Evolutionary conservation across 2,113 vertebrate species (phyloP), one percentile per base, ranked within the genome.

Genomic region (Leptocoma aspasia): DNA sequence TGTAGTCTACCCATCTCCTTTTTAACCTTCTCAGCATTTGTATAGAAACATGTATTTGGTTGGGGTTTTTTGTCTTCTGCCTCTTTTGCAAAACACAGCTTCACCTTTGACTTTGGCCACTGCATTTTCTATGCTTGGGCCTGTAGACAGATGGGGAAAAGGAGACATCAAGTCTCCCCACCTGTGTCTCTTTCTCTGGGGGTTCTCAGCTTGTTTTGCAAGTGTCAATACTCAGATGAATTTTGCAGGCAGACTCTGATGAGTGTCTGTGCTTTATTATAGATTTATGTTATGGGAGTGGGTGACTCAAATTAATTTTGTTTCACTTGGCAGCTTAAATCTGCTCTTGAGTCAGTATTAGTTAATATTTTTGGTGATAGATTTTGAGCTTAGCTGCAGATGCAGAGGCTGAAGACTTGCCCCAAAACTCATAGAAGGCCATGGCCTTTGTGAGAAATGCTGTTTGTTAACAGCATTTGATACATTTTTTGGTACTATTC

Each of bases 131-230:
- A 3, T 27, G 7, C 11, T 50, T 68, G 22, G 39, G 49, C 27
- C 33, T 79, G 28, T 2, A 30, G 41, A 22, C 11, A 47, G 35
- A 7, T 0, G 0, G 24, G 19, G 18, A 44, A 49, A 63, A 59
- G 52, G 79, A 75, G 47, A 69, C 13, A 7, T 2, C 14, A 68
- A 53, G 57, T 44, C 27, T 68, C 63, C 19, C 27, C 37, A 18
- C 0, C 0, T 6, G 7, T 4, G 4, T 28, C 8, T 68, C 61
- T 71, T 31, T 42, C 87, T 41, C 30, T 52, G 57, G 47, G 56
- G 31, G 13, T 66, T 37, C 57, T 90, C 35, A 56, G 21, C 33
- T 72, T 9, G 15, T 31, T 82, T 64, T 76, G 31, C 31, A 27
- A 15, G 11, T 53, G 33, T 41, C 11, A 42, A 1, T 59, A 35